phyloP scores from a whole-genome alignment of 2,113 vertebrate genomes.

The Paramisgurnus dabryanus region DNA sequence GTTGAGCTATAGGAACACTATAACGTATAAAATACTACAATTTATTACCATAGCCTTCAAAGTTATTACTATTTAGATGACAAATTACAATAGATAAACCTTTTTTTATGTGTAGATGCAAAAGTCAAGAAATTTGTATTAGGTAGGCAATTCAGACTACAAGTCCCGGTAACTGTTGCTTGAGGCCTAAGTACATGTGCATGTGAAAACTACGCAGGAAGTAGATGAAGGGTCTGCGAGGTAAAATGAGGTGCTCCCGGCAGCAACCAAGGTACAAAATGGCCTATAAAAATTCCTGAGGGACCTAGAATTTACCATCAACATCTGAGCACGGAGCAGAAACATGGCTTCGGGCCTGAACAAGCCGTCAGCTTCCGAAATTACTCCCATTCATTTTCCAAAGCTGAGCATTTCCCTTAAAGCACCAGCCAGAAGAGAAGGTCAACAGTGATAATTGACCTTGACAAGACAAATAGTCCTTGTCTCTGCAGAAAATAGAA shows the following conservation, averaged over 20 bases:
- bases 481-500: slow-evolving; percentile 11
- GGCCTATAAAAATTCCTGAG: slow-evolving; percentile 38
- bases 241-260: slow-evolving; percentile 30
- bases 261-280: slow-evolving; percentile 37
- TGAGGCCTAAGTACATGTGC: not conserved
- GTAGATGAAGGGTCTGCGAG: not conserved
- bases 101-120: too few relatives aligned
- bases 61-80: too few relatives aligned
- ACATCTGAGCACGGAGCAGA: slow-evolving; percentile 31
- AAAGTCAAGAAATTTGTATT: too few relatives aligned
- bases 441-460: slow-evolving; percentile 42
- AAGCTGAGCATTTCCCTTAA: slow-evolving; percentile 7
- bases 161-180: not conserved
- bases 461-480: slow-evolving; percentile 47
- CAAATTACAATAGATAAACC: too few relatives aligned
- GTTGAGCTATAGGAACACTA: too few relatives aligned
- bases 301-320: slow-evolving; percentile 25
- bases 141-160: too few relatives aligned
- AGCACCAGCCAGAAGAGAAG: slow-evolving; percentile 12
- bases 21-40: not conserved
- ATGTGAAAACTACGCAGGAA: not conserved
- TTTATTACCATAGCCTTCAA: too few relatives aligned
- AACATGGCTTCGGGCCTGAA: slow-evolving; percentile 21
- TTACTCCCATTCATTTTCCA: slow-evolving; percentile 46
- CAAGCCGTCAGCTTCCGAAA: slow-evolving; percentile 41